A percentile compares a stretch with the other conserved stretches of the same genome.
These are phyloP conservation scores for Athrips mouffetella DNA, from an alignment of 2,888 invertebrate genomes.

Conservation along the genomic window DNA sequence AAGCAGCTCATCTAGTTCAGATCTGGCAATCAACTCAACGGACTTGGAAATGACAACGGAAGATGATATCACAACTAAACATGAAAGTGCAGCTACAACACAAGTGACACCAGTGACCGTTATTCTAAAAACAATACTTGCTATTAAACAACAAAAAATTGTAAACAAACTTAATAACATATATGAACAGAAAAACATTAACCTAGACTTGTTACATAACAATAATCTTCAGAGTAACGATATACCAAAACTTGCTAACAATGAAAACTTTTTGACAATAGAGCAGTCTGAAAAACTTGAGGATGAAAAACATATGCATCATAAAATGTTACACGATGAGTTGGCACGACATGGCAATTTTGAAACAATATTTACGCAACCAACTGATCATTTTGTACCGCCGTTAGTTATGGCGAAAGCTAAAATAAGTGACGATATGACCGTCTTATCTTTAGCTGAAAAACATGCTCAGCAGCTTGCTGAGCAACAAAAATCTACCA, in stretches of 20 bases:
- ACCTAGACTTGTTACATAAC: slow-evolving; percentile 38
- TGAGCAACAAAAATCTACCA: slow-evolving; percentile 40
- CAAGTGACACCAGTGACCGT: slow-evolving; percentile 34
- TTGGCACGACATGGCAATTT: slow-evolving; percentile 63
- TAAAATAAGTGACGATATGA: slow-evolving; percentile 72
- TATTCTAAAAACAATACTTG: slow-evolving; percentile 18
- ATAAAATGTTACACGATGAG: slow-evolving; percentile 66
- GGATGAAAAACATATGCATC: slow-evolving; percentile 60
- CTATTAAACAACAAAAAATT: slow-evolving; percentile 17
- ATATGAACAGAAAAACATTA: slow-evolving; percentile 40
- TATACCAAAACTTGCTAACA: slow-evolving; percentile 47
- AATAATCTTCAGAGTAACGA: slow-evolving; percentile 62
- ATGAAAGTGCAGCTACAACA: slow-evolving; percentile 39
- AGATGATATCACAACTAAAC: slow-evolving; percentile 47
- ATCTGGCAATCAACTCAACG: slow-evolving; percentile 30
- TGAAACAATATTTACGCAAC: slow-evolving; percentile 70
- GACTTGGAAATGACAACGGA: slow-evolving; percentile 53
- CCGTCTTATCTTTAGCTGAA: slow-evolving; percentile 67
- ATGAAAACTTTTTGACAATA: slow-evolving; percentile 43
- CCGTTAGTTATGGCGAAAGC: slow-evolving; percentile 75
- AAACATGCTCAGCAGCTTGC: slow-evolving; percentile 68
- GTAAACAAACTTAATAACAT: slow-evolving; percentile 29
- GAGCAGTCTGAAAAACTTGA: slow-evolving; percentile 56
- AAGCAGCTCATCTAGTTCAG: slow-evolving; percentile 37
- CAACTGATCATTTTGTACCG: slow-evolving; percentile 72